Percentiles rank a stretch among this genome's conserved stretches.
These are phyloP conservation scores for Cheilosia variabilis DNA, from an alignment of 2,888 invertebrate species.

Conservation along the genomic window DNA sequence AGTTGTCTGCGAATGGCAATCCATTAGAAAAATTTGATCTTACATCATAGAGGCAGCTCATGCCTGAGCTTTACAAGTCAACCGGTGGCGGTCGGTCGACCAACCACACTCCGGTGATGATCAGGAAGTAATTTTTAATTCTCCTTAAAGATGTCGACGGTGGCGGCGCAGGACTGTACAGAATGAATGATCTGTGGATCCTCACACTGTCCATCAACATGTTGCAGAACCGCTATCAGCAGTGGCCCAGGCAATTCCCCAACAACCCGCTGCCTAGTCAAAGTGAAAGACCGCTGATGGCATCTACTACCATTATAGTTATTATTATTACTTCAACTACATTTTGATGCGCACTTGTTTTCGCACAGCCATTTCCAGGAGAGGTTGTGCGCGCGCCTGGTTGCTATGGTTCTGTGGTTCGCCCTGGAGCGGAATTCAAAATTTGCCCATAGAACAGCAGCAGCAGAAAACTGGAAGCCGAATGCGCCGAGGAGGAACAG, in stretches of 20 bases:
- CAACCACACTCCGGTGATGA: slow-evolving; percentile 71
- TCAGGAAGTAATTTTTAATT: slow-evolving; percentile 80
- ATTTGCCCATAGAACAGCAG: slow-evolving; percentile 5
- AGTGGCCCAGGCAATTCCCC: slow-evolving; percentile 68
- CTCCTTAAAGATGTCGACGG: slow-evolving; percentile 77
- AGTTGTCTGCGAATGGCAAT: slow-evolving; percentile 44
- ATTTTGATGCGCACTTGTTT: slow-evolving; percentile 64
- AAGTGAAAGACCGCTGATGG: slow-evolving; percentile 66
- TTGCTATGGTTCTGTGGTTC: slow-evolving; percentile 29
- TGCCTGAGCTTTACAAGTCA: slow-evolving; percentile 14
- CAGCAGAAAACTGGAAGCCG: slow-evolving; percentile 60
- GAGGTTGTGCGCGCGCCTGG: slow-evolving; percentile 34
- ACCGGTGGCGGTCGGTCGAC: background rate
- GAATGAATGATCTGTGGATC: slow-evolving; percentile 44
- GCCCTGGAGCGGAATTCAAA: slow-evolving; percentile 30
- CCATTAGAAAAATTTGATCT: slow-evolving; percentile 68
- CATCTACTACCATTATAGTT: slow-evolving; percentile 68
- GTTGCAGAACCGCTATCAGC: slow-evolving; percentile 70
- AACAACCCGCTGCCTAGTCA: slow-evolving; percentile 41
- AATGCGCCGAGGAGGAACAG: slow-evolving; percentile 27
- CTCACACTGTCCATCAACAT: slow-evolving; percentile 66
- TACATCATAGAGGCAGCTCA: slow-evolving; percentile 54
- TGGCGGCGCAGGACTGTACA: slow-evolving; percentile 16
- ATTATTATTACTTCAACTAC: slow-evolving; percentile 65
- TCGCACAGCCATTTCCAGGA: slow-evolving; percentile 42